These are phyloP conservation scores for Isichthys henryi DNA, from an alignment of 2,113 vertebrate species.

Conservation along the genomic window DNA sequence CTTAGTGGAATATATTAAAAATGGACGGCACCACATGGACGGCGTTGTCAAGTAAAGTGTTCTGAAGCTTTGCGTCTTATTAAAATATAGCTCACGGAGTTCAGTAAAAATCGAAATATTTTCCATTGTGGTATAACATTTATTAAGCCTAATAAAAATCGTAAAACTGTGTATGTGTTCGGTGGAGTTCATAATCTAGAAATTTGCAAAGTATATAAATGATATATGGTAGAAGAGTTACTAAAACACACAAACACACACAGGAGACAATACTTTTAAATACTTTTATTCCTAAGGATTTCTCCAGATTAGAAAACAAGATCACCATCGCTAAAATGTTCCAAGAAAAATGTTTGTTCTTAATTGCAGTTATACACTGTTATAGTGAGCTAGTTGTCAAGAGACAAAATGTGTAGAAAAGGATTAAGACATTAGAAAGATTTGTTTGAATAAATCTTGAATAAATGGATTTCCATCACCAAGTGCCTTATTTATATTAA, in stretches of 20 bases:
- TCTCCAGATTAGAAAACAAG: slow-evolving; percentile 9
- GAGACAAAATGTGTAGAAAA: not conserved
- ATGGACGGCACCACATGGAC: not conserved
- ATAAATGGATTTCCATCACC: not conserved
- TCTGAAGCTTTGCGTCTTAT: not conserved
- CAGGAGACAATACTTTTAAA: not conserved
- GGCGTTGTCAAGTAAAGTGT: not conserved
- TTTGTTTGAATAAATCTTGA: not conserved
- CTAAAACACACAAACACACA: not conserved
- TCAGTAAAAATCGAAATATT: not conserved
- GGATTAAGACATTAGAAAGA: not conserved
- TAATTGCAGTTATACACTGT: slow-evolving; percentile 4
- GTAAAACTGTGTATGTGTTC: not conserved
- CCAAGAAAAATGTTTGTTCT: slow-evolving; percentile 5
- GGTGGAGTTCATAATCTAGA: not conserved
- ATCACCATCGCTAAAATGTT: not conserved
- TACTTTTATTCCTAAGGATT: slow-evolving; percentile 19
- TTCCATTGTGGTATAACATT: not conserved
- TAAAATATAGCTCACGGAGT: not conserved
- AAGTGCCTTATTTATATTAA: not conserved
- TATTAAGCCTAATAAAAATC: not conserved
- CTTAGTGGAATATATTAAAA: slow-evolving; percentile 12
- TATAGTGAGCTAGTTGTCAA: not conserved
- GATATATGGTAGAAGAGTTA: not conserved
- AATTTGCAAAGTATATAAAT: not conserved